Conservation (phyloP, 2,888 invertebrate genomes). For the Mesopsocus fuscifrons region DNA sequence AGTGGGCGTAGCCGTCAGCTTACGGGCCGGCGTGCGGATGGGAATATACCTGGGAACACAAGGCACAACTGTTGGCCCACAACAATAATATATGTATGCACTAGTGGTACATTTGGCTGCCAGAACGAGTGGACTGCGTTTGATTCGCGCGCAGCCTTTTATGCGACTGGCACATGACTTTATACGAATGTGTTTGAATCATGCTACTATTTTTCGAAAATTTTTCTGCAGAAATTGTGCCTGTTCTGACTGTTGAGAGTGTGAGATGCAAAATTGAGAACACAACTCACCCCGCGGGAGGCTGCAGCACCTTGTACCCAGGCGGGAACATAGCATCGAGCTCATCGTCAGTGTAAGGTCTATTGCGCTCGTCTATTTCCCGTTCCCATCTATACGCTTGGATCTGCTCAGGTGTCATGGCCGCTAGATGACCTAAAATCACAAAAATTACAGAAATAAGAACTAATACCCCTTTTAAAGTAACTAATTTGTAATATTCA, state of each 20-base stretch:
- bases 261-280: too few species aligned
- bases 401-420: slow-evolving; percentile 98
- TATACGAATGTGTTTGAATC: too few species aligned
- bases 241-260: too few species aligned
- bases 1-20: slow-evolving; percentile 94
- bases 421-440: slow-evolving; percentile 55
- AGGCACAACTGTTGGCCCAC: slow-evolving; percentile 9
- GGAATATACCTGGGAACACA: slow-evolving; percentile 62
- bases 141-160: too few species aligned
- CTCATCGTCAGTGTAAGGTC: slow-evolving; percentile 93
- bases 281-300: slow-evolving; percentile 62
- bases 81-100: slow-evolving; percentile 8
- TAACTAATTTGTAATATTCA: too few species aligned
- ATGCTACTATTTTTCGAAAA: too few species aligned
- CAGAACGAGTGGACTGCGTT: too few species aligned
- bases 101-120: too few species aligned
- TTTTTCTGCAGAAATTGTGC: too few species aligned
- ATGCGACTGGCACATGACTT: too few species aligned
- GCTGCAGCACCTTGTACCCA: slow-evolving; percentile 91
- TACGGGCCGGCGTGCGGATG: slow-evolving; percentile 91
- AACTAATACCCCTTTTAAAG: too few species aligned
- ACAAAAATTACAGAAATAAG: slow-evolving; percentile 4
- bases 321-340: slow-evolving; percentile 94
- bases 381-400: slow-evolving; percentile 97
- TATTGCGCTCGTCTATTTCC: slow-evolving; percentile 95